Evolutionary conservation across 2,888 invertebrate species (phyloP).

Genomic region (Reticulitermes lucifugus): DNA sequence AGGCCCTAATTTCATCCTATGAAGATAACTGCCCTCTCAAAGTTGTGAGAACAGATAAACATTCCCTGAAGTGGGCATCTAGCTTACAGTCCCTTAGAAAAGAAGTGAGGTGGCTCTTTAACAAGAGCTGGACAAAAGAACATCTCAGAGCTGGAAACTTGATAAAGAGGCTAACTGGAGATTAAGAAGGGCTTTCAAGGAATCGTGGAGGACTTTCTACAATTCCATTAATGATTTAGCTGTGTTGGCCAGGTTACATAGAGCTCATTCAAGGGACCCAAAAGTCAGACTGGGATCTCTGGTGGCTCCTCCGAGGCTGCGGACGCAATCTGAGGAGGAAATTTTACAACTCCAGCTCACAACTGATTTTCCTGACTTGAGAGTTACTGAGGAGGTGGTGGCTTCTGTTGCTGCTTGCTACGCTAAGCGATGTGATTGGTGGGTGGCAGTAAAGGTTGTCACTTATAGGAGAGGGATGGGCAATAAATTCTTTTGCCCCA

Average conservation of each 20-base stretch:
- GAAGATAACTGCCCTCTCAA: neutral
- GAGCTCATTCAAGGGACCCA: neutral
- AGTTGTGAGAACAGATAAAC: neutral
- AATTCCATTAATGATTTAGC: neutral
- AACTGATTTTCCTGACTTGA: neutral
- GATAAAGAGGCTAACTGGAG: neutral
- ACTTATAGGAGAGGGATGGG: no score
- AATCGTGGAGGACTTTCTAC: neutral
- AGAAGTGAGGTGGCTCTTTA: neutral
- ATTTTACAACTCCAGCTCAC: neutral
- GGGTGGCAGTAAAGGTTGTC: neutral
- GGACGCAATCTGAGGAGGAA: neutral
- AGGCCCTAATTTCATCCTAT: neutral
- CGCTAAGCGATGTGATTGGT: neutral
- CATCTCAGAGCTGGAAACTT: neutral
- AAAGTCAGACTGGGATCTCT: neutral
- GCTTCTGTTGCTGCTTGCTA: neutral
- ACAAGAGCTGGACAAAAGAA: neutral
- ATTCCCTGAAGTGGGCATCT: neutral
- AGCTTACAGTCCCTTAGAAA: neutral
- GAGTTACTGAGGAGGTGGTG: neutral
- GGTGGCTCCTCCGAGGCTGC: neutral
- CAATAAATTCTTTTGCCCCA: no score
- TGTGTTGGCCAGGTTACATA: neutral
- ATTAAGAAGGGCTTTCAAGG: neutral